Base-by-base conservation (phyloP, 2,797 vertebrate genomes). In the Rhinophrynus dorsalis region DNA sequence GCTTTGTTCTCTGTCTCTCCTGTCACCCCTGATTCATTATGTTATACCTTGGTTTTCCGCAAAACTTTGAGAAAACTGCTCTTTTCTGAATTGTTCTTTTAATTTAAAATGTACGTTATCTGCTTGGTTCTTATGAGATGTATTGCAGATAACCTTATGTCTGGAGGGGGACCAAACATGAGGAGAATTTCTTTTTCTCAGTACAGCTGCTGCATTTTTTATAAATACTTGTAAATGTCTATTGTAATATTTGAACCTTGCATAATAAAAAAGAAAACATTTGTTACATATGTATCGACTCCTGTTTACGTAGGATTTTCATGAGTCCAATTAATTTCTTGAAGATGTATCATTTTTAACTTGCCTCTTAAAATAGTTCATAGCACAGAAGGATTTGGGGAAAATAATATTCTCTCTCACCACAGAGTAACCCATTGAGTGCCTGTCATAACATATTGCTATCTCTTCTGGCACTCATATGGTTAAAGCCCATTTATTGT, bases 161-260 rank as follows among this genome's bases (percentile, higher is more conserved):
- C 12, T 23, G 9, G 17, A 12, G 84, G 85, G 84, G 84, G 88
- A 90, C 85, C 84, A 89, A 89, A 86, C 84, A 86, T 86, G 85
- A 90, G 84, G 84, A 86, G 86, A 35, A 87, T 84, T 82, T 88
- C 83, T 81, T 89, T 85, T 83, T 88, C 83, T 87, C 84, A 81
- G 85, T 77, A 87, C 76, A 87, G 86, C 80, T 88, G 87, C 86
- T 90, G 86, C 85, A 89, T 86, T 90, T 88, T 88, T 88, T 89
- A 90, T 90, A 87, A 86, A 89, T 89, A 89, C 81, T 78, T 89
- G 88, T 90, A 91, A 90, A 90, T 89, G 86, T 84, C 83, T 89
- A 76, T 87, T 89, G 86, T 90, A 88, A 88, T 89, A 89, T 90
- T 89, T 88, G 88, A 88, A 87, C 84, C 85, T 87, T 84, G 79